These are phyloP conservation scores for Microtus agrestis DNA, from an alignment of 2,797 vertebrate genomes.

Conservation along the genomic window DNA sequence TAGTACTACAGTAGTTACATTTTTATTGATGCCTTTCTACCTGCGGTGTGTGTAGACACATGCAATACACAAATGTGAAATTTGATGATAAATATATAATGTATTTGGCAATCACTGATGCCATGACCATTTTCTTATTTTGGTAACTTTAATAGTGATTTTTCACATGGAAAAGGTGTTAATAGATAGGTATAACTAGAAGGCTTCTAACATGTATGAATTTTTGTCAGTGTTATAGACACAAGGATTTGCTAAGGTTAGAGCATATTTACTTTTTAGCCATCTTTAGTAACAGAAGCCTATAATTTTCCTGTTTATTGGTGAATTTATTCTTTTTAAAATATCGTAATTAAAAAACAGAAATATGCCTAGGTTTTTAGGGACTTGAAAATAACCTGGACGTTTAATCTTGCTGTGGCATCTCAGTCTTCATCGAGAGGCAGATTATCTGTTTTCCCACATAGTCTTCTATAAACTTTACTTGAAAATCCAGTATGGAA, in stretches of 20 bases:
- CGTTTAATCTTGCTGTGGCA: neutral
- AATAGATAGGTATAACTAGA: conserved; percentile 22
- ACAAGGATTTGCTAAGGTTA: neutral
- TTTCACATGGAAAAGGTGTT: conserved; percentile 21
- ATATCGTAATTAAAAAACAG: neutral
- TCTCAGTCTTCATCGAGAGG: neutral
- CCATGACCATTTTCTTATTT: conserved; percentile 8
- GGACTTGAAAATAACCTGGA: neutral
- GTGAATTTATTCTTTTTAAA: conserved; percentile 45
- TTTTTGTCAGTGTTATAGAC: neutral
- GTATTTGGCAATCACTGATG: conserved; percentile 1
- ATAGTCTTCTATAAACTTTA: conserved; percentile 35
- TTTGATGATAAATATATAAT: conserved; percentile 28
- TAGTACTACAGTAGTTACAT: conserved; percentile 39
- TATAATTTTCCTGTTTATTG: conserved; percentile 53
- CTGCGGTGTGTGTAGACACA: neutral
- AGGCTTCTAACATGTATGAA: neutral
- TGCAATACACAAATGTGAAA: neutral
- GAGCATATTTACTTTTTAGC: neutral
- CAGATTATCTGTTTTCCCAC: conserved; percentile 7
- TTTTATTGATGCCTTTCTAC: conserved; percentile 50
- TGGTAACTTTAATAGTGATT: neutral
- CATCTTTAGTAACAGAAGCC: neutral
- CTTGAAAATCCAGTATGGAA: neutral
- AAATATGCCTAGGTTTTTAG: conserved; percentile 33